Evolutionary conservation across 2,797 vertebrate genomes (phyloP).

Genomic region (Clarias fuscus): DNA sequence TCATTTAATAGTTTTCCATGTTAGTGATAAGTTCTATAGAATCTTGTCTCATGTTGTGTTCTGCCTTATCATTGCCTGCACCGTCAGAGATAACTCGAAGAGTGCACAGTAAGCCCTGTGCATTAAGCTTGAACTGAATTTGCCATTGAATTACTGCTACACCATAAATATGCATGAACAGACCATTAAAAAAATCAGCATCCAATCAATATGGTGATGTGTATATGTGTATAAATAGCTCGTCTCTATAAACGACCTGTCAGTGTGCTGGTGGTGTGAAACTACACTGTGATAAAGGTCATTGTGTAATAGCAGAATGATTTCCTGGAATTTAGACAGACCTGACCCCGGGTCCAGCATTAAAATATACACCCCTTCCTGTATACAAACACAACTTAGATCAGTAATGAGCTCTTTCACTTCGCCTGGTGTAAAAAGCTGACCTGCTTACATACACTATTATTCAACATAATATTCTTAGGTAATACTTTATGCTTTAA

Average conservation of each 20-base stretch:
- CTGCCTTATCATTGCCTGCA: not conserved
- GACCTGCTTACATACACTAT: not conserved
- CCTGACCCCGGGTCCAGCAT: not conserved
- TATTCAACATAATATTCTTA: too few relatives aligned
- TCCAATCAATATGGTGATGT: not conserved
- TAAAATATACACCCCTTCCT: not conserved
- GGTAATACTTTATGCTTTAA: too few relatives aligned
- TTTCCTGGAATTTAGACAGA: not conserved
- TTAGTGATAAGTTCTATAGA: too few relatives aligned
- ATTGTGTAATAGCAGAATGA: slow-evolving; percentile 73
- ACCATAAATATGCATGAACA: not conserved
- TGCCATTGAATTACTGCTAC: not conserved
- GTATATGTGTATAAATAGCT: not conserved
- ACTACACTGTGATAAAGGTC: slow-evolving; percentile 85
- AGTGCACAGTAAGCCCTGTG: not conserved
- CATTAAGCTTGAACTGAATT: not conserved
- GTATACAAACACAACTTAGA: not conserved
- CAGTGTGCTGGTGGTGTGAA: not conserved
- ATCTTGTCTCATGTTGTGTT: not conserved
- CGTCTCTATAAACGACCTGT: slow-evolving; percentile 33
- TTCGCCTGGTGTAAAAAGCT: not conserved
- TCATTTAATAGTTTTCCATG: not conserved
- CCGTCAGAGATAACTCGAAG: not conserved
- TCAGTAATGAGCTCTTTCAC: not conserved
- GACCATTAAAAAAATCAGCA: not conserved